Evolutionary conservation across 2,888 invertebrate species (phyloP).

Genomic region (Brachylomia viminalis): DNA sequence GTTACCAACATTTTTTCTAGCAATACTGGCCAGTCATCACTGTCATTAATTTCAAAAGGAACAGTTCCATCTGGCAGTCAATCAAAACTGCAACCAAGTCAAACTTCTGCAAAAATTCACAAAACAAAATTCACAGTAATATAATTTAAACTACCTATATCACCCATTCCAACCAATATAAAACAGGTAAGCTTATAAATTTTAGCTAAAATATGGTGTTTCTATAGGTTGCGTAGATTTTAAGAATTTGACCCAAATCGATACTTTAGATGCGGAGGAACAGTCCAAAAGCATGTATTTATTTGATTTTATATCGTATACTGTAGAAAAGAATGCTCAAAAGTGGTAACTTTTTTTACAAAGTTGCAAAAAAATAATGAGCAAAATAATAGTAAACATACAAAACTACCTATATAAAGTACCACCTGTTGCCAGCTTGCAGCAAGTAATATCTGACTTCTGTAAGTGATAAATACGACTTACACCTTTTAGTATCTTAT

Average conservation of each 20-base stretch:
- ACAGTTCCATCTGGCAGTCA: conserved; percentile 71
- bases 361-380: background rate
- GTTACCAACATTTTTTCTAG: conserved; percentile 3
- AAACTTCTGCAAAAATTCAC: conserved; percentile 55
- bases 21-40: conserved; percentile 40
- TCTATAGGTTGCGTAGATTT: conserved; percentile 41
- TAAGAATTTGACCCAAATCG: conserved; percentile 73
- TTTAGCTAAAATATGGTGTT: conserved; percentile 30
- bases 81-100: conserved; percentile 68
- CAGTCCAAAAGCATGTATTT: conserved; percentile 1
- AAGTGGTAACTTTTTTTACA: background rate
- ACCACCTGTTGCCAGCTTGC: background rate
- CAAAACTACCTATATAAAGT: background rate
- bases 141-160: conserved; percentile 52
- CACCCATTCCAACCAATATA: conserved; percentile 26
- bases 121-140: conserved; percentile 72
- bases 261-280: conserved; percentile 48
- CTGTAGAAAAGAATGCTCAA: background rate
- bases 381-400: background rate
- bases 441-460: background rate
- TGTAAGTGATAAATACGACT: background rate
- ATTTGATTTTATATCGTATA: background rate
- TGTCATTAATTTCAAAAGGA: conserved; percentile 66
- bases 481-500: background rate
- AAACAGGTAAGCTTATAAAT: conserved; percentile 62